Percentiles rank a stretch among this genome's conserved stretches.
Evolutionary conservation across 1,140 invertebrate genomes (phyloP).

Genomic region (Macrosteles quadrilineatus): DNA sequence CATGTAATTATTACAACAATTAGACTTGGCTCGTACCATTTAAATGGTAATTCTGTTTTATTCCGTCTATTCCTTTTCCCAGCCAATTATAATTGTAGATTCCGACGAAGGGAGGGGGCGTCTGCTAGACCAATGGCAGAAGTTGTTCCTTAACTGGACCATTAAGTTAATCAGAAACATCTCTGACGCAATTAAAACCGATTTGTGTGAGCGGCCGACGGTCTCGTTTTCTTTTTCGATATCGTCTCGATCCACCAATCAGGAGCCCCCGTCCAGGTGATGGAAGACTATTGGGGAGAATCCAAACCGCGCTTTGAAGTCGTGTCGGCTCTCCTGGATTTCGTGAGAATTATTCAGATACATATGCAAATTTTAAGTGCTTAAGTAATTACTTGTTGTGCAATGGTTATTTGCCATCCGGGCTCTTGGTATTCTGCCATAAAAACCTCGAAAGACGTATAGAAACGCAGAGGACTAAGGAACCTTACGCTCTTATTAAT

Average conservation of each 20-base stretch:
- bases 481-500: too few species aligned
- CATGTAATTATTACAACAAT: conserved; percentile 2
- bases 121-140: conserved; percentile 3
- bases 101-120: not conserved
- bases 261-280: not conserved
- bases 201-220: conserved; percentile 1
- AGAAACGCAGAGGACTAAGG: too few species aligned
- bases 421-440: too few species aligned
- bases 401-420: too few species aligned
- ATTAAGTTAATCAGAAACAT: conserved; percentile 17
- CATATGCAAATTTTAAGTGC: too few species aligned
- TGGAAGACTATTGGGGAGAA: not conserved
- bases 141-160: not conserved
- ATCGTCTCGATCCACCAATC: not conserved
- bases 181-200: conserved; percentile 1
- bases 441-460: too few species aligned
- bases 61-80: conserved; percentile 7
- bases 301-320: not conserved
- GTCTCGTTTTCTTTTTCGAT: conserved; percentile 1
- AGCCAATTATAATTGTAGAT: conserved; percentile 16
- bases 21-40: not conserved
- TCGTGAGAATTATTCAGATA: not conserved
- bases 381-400: too few species aligned
- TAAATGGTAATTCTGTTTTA: conserved; percentile 15
- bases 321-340: not conserved